A percentile compares a stretch with the other conserved stretches of the same genome.
Evolutionary conservation across 1,140 invertebrate genomes (phyloP).

Genomic region (Hirudo medicinalis): DNA sequence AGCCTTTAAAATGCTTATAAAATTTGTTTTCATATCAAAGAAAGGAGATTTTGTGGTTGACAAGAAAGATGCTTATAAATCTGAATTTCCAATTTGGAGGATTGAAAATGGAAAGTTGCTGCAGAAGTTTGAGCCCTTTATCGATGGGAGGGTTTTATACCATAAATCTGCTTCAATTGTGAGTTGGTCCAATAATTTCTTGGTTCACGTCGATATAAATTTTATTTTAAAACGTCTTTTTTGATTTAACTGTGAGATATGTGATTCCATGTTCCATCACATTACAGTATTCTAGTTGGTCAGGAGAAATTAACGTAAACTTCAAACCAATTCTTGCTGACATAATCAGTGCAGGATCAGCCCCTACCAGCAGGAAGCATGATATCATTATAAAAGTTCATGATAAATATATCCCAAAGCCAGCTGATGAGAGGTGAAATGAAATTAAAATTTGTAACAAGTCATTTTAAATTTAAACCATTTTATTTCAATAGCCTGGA

Average conservation of each 20-base stretch:
- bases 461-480: too few species aligned
- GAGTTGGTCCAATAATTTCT: not conserved
- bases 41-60: constrained; percentile 18
- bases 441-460: too few species aligned
- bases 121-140: constrained; percentile 12
- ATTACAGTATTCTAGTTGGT: constrained; percentile 17
- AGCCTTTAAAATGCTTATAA: too few species aligned
- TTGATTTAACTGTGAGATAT: too few species aligned
- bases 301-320: constrained; percentile 12
- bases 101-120: constrained; percentile 19
- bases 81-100: constrained; percentile 16
- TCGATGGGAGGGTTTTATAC: not conserved
- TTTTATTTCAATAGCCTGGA: constrained; percentile 1
- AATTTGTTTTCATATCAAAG: not conserved
- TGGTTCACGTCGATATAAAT: not conserved
- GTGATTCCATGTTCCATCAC: too few species aligned
- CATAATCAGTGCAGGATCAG: constrained; percentile 7
- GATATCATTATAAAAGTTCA: constrained; percentile 7
- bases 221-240: too few species aligned
- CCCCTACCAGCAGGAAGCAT: constrained; percentile 8
- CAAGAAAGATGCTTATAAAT: constrained; percentile 16
- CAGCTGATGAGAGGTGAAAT: constrained; percentile 14
- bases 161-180: constrained; percentile 18
- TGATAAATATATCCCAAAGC: constrained; percentile 12
- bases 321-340: constrained; percentile 14